Conservation (phyloP, 2,797 vertebrate genomes). For the Pipistrellus pipistrellus region DNA sequence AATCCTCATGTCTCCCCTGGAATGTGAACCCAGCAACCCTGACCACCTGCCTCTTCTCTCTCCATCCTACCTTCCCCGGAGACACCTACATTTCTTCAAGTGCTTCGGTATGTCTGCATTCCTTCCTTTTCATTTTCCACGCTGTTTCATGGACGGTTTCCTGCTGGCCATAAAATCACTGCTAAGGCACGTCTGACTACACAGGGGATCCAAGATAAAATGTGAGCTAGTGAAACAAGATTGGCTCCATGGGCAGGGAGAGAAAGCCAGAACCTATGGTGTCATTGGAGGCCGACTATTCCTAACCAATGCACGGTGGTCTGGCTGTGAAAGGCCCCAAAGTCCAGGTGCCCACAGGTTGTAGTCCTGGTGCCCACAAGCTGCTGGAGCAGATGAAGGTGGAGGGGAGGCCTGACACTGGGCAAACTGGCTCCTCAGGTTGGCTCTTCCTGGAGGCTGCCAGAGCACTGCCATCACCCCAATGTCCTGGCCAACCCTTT, state of each 20-base stretch:
- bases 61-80: not conserved
- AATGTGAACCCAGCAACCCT: not conserved
- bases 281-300: fast-evolving
- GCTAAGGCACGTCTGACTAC: fast-evolving
- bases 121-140: fast-evolving
- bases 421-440: fast-evolving
- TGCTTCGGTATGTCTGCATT: fast-evolving
- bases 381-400: fast-evolving
- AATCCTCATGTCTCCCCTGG: fast-evolving
- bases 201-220: fast-evolving
- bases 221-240: fast-evolving
- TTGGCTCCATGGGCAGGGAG: fast-evolving
- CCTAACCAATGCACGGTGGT: fast-evolving
- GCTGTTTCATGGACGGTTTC: fast-evolving
- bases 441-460: too few relatives aligned
- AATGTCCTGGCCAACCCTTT: fast-evolving
- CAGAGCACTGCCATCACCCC: fast-evolving
- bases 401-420: fast-evolving
- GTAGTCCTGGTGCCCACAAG: fast-evolving
- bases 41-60: fast-evolving
- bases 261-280: not conserved
- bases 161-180: not conserved
- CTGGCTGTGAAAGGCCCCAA: fast-evolving
- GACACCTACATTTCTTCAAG: fast-evolving
- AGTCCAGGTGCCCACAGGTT: fast-evolving